These are phyloP conservation scores for Carterocephalus palaemon DNA, from an alignment of 2,888 invertebrate species.

Conservation along the genomic window DNA sequence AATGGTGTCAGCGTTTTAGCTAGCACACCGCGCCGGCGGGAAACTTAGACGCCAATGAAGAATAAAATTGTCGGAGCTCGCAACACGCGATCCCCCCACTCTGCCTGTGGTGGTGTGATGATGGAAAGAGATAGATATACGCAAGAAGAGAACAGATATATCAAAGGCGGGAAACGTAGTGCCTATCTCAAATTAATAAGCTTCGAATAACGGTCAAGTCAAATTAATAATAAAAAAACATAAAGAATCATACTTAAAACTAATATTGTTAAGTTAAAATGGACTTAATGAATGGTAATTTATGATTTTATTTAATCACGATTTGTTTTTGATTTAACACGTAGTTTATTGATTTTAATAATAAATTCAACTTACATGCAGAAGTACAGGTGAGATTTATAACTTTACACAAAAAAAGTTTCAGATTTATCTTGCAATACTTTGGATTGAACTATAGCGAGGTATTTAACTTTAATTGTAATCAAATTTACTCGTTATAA, in stretches of 20 bases:
- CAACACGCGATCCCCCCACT: no score
- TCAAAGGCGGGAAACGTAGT: no score
- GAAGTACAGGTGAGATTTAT: constrained; percentile 11
- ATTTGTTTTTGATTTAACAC: constrained; percentile 1
- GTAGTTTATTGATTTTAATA: constrained; percentile 8
- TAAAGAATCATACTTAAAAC: neutral
- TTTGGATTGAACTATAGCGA: neutral
- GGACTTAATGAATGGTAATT: constrained; percentile 9
- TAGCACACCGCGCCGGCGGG: no score
- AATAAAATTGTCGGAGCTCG: no score
- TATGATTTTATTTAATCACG: constrained; percentile 8
- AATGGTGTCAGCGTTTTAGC: no score
- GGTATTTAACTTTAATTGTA: neutral
- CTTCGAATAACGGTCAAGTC: no score
- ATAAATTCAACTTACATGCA: constrained; percentile 15
- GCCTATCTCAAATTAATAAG: no score
- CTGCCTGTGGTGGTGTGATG: no score
- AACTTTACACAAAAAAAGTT: neutral
- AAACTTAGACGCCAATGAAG: no score
- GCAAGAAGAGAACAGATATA: no score
- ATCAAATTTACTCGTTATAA: constrained; percentile 2
- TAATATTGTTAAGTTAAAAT: constrained; percentile 10
- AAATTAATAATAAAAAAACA: no score
- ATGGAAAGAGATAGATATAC: no score
- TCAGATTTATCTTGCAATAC: constrained; percentile 1